Conservation (phyloP, 2,888 invertebrate species). For the Apodemia duryi region DNA sequence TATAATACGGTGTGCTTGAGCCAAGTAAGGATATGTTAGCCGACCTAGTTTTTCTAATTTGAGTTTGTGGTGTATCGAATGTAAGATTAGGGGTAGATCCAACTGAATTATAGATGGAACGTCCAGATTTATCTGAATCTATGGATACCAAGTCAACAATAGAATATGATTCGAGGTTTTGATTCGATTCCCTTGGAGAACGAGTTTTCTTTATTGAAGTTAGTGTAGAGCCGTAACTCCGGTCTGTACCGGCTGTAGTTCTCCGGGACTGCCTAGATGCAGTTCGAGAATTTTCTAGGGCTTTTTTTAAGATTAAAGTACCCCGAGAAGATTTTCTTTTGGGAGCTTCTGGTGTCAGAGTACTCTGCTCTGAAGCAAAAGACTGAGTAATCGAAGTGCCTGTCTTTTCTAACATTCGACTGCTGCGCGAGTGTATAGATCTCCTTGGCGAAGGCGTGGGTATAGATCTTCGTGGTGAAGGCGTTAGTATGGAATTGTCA, state of each 20-base stretch:
- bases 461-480: conserved; percentile 46
- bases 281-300: conserved; percentile 32
- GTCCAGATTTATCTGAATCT: conserved; percentile 39
- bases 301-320: conserved; percentile 42
- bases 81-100: conserved; percentile 37
- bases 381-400: background rate
- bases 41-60: conserved; percentile 40
- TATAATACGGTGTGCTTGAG: conserved; percentile 53
- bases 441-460: conserved; percentile 44
- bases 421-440: conserved; percentile 46
- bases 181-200: conserved; percentile 36
- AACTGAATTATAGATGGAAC: conserved; percentile 50
- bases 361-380: conserved; percentile 25
- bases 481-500: conserved; percentile 33
- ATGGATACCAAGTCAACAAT: conserved; percentile 61
- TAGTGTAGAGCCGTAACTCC: conserved; percentile 33
- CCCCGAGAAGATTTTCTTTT: conserved; percentile 43
- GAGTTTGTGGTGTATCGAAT: conserved; percentile 33
- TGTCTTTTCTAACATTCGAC: conserved; percentile 40
- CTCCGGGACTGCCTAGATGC: conserved; percentile 29
- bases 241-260: conserved; percentile 30
- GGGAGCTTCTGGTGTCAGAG: conserved; percentile 32
- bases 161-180: conserved; percentile 54
- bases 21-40: conserved; percentile 34
- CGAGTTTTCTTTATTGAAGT: conserved; percentile 38